Evolutionary conservation across 2,113 vertebrate genomes (phyloP), one percentile per base, ranked within the genome.

Genomic region (Vireo altiloquus): DNA sequence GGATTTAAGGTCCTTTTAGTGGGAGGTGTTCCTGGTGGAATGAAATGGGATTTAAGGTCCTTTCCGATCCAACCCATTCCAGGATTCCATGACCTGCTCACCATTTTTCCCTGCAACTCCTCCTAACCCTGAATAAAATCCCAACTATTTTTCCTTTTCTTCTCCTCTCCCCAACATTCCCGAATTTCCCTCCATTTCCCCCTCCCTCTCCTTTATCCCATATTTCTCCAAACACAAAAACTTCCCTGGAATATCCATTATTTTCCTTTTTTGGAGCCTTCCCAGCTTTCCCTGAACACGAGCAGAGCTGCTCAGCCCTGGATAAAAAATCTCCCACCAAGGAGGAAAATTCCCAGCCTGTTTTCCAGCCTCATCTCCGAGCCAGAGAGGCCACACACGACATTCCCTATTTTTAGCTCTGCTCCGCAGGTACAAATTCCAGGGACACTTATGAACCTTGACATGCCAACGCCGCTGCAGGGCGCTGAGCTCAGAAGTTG

Each of bases 341-440:
- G 1, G 2, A 60, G 60, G 44, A 64, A 93, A 90, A 79, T 49
- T 76, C 82, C 71, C 25, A 6, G 11, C 16, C 25, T 60, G 50
- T 94, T 92, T 92, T 76, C 72, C 39, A 56, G 68, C 40, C 80
- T 33, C 0, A 0, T 27, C 71, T 59, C 60, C 9, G 2, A 0
- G 1, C 87, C 87, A 2, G 15, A 40, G 79, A 92, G 75, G 82
- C 71, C 59, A 61, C 63, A 37, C 13, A 20, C 1, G 11, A 17
- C 57, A 54, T 47, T 22, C 30, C 25, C 70, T 89, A 66, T 86
- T 96, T 92, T 93, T 95, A 92, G 87, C 76, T 77, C 54, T 28
- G 37, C 40, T 88, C 60, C 13, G 2, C 75, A 96, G 85, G 87
- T 91, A 47, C 4, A 0, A 63, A 47, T 82, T 70, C 60, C 72